Base-by-base conservation (phyloP, 2,113 vertebrate species). In the Chionodraco myersi region DNA sequence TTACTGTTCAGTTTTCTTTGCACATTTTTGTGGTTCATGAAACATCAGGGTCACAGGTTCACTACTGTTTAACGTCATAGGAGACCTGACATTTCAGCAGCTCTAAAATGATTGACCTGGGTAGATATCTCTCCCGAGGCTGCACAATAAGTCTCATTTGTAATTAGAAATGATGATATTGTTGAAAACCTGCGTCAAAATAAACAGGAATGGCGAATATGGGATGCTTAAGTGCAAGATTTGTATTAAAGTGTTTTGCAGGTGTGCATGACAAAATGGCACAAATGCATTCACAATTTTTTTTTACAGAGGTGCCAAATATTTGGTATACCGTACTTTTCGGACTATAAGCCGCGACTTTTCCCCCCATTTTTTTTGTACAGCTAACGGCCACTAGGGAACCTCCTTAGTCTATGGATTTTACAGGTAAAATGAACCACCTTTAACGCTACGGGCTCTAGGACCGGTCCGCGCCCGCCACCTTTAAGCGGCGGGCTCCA, bases 41-140 rank as follows among this genome's bases (percentile, higher is more conserved):
- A 77, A 52, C 45, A 49, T 62, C 2, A 21, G 65, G 21, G 23
- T 36, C 30, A 4, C 72, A 52, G 51, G 8, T 86, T 41, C 73
- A 80, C 18, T 1, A 2, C 16, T 6, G 2, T n/a, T 4, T 7
- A n/a, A 47, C 3, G 0, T 61, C 44, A 63, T 15, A 2, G 54
- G 5, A 84, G n/a, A 63, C 45, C n/a, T 57, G 57, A 67, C 7
- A 21, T 21, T 48, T 12, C 45, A 44, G 18, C 0, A 14, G n/a
- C 48, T 64, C 44, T 81, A 21, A 7, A 82, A 87, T 90, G 5
- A 88, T 86, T 90, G 53, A 80, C 75, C 1, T 41, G 6, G 34
- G 14, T n/a, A 2, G 44, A 23, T 2, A 6, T 11, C 52, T 26
- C 11, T 0, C 13, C 44, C 41, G 34, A 45, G 16, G 15, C 15